Conservation (phyloP, 1,140 invertebrate genomes). For the Calycopis cecrops region DNA sequence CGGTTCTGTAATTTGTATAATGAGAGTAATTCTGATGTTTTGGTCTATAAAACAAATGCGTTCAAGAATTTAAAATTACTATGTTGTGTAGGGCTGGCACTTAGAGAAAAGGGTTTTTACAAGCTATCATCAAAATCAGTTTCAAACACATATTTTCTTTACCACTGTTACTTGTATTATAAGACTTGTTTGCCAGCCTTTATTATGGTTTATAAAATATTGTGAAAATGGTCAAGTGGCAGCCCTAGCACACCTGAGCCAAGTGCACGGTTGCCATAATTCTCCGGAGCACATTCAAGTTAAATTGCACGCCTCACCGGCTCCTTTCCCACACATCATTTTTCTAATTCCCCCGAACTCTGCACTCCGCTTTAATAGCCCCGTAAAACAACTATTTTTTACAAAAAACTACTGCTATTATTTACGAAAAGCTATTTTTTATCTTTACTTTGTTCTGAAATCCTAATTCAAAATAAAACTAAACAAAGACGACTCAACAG, state of each 20-base stretch:
- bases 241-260: conserved; percentile 46
- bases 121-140: background rate
- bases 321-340: conserved; percentile 69
- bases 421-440: too few species aligned
- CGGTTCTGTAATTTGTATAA: conserved; percentile 61
- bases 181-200: too few species aligned
- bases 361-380: conserved; percentile 53
- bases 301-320: conserved; percentile 49
- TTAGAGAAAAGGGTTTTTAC: too few species aligned
- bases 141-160: background rate
- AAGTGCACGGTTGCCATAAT: conserved; percentile 61
- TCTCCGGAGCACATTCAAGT: conserved; percentile 55
- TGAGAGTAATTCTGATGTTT: conserved; percentile 48
- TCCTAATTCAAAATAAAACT: too few species aligned
- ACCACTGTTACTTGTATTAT: background rate
- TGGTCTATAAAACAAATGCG: conserved; percentile 16
- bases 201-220: too few species aligned
- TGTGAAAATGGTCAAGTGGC: conserved; percentile 14
- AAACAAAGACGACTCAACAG: too few species aligned
- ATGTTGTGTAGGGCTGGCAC: background rate
- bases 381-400: too few species aligned
- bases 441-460: too few species aligned
- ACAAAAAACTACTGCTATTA: too few species aligned
- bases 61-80: conserved; percentile 25
- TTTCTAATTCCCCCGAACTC: conserved; percentile 65